Evolutionary conservation across 92 coral and sea anemone genomes (phyloP).

Genomic region (Palythoa heliodiscus): DNA sequence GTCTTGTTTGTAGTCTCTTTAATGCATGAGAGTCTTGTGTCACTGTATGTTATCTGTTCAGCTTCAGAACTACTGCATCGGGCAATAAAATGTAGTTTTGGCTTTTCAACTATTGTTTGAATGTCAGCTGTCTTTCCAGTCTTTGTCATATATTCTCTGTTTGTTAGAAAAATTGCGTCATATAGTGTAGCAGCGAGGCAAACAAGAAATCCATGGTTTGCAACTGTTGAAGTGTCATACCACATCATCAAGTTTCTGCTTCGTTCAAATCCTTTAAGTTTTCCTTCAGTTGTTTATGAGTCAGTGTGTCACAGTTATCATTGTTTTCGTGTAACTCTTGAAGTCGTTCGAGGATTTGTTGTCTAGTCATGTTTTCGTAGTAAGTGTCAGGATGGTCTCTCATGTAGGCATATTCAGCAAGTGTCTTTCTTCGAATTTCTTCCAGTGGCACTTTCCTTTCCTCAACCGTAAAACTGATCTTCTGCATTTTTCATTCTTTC

Average conservation of each 20-base stretch:
- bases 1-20: conserved; percentile 12
- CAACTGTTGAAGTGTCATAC: conserved; percentile 27
- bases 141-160: neutral
- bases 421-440: conserved; percentile 42
- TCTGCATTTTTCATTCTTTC: conserved; percentile 42
- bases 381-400: too few relatives aligned
- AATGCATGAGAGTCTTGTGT: conserved; percentile 48
- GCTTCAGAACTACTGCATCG: conserved; percentile 53
- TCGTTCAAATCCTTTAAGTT: conserved; percentile 2
- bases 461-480: conserved; percentile 22
- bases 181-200: conserved; percentile 30
- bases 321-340: conserved; percentile 19
- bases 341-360: conserved; percentile 12
- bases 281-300: conserved; percentile 10
- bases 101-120: conserved; percentile 53
- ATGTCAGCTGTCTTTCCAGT: conserved; percentile 28
- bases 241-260: conserved; percentile 6
- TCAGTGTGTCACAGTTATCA: neutral
- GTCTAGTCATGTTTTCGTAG: conserved; percentile 22
- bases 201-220: conserved; percentile 48
- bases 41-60: conserved; percentile 50
- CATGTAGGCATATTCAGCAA: conserved; percentile 32
- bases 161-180: conserved; percentile 16
- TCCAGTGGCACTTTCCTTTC: conserved; percentile 55
- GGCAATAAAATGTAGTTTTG: conserved; percentile 53